These are phyloP conservation scores for Eumeta japonica DNA, from an alignment of 1,140 invertebrate genomes.

Conservation along the genomic window DNA sequence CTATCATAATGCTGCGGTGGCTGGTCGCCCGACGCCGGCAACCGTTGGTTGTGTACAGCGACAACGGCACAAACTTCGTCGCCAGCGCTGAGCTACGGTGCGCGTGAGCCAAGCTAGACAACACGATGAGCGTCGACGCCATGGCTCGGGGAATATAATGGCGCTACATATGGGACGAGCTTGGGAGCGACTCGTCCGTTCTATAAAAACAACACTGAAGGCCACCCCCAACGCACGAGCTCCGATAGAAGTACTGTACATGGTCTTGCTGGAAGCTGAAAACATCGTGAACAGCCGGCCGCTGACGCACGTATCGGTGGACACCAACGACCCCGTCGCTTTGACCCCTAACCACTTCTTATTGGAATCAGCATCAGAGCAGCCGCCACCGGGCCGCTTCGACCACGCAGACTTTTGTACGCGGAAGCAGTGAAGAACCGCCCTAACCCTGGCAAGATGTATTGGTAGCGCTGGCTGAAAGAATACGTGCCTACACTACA, in stretches of 20 bases:
- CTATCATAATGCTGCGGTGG: conserved; percentile 29
- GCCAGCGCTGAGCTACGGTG: conserved; percentile 8
- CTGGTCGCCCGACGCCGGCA: conserved; percentile 34
- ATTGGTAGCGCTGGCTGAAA: conserved; percentile 9
- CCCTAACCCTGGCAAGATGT: conserved; percentile 5
- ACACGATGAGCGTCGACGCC: neutral
- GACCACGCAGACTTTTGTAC: neutral
- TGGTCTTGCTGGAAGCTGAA: conserved; percentile 12
- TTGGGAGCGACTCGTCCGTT: conserved; percentile 19
- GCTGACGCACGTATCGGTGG: neutral
- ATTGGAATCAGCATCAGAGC: neutral
- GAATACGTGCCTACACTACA: conserved; percentile 10
- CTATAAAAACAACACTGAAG: conserved; percentile 12
- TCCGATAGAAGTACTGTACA: conserved; percentile 7
- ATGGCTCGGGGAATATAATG: conserved; percentile 8
- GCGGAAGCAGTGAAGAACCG: conserved; percentile 6
- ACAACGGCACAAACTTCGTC: conserved; percentile 35
- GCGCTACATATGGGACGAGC: conserved; percentile 21
- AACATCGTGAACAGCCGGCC: conserved; percentile 3
- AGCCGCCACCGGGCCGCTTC: neutral
- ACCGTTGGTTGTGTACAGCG: conserved; percentile 19
- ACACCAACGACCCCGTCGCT: neutral
- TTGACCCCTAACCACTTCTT: conserved; percentile 3
- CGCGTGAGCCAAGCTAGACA: neutral
- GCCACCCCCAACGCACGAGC: conserved; percentile 6